These are phyloP conservation scores for Lamellibrachia luymesi DNA, from an alignment of 1,140 invertebrate species.

Conservation along the genomic window DNA sequence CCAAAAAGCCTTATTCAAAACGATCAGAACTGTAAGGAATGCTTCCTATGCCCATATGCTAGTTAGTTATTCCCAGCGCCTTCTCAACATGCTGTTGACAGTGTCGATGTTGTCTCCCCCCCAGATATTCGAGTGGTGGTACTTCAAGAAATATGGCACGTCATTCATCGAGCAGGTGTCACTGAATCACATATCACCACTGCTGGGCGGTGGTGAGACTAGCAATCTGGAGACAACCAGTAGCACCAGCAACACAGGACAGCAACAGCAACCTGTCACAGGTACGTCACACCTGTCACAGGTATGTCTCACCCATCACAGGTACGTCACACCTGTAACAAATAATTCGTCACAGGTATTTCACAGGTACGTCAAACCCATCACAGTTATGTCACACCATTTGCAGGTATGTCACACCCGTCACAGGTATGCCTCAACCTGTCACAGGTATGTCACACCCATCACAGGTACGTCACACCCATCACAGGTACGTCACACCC, in stretches of 20 bases:
- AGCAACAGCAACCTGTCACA: background rate
- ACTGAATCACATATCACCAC: slow-evolving; percentile 88
- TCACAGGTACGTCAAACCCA: background rate
- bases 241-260: slow-evolving; percentile 26
- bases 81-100: slow-evolving; percentile 1
- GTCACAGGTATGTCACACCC: too few species aligned
- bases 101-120: slow-evolving; percentile 28
- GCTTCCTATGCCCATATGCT: too few species aligned
- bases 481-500: too few species aligned
- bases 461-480: too few species aligned
- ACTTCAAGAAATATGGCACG: slow-evolving; percentile 97
- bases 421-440: too few species aligned
- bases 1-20: too few species aligned
- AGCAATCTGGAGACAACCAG: slow-evolving; percentile 31
- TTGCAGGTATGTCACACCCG: background rate
- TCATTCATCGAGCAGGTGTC: slow-evolving; percentile 98
- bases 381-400: background rate
- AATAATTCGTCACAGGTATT: background rate
- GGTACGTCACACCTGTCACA: background rate
- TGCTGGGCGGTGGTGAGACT: slow-evolving; percentile 78
- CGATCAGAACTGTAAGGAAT: too few species aligned
- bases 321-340: background rate
- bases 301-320: background rate
- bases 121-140: slow-evolving; percentile 99
- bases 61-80: background rate